Conservation (phyloP, 2,113 vertebrate genomes). For the Halichoerus grypus region DNA sequence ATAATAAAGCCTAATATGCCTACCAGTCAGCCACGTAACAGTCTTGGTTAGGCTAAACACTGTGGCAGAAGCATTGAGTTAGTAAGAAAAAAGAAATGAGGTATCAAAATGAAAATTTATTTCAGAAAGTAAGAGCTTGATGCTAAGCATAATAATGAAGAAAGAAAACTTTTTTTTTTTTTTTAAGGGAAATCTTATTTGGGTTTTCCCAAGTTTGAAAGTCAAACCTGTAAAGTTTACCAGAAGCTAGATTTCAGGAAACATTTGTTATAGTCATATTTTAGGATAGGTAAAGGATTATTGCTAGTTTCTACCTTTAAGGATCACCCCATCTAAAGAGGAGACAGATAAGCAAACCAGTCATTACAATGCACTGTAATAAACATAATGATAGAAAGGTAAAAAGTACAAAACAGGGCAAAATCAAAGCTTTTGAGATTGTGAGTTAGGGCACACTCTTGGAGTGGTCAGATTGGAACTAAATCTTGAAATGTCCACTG, state of each 20-base stretch:
- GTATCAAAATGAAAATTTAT: constrained; percentile 19
- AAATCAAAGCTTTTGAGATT: not conserved
- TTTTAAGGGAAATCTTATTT: not conserved
- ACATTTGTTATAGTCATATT: not conserved
- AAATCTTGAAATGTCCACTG: not conserved
- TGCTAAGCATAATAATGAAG: not conserved
- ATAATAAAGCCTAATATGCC: constrained; percentile 18
- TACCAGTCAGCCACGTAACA: not conserved
- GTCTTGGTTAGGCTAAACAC: not conserved
- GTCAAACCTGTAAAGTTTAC: not conserved
- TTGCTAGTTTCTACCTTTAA: not conserved
- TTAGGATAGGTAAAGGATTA: not conserved
- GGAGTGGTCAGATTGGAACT: not conserved
- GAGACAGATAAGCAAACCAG: not conserved
- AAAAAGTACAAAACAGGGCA: not conserved
- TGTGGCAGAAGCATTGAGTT: not conserved
- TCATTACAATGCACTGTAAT: not conserved
- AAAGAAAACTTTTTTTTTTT: not conserved
- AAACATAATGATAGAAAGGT: not conserved
- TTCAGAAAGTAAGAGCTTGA: constrained; percentile 4
- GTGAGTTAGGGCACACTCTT: not conserved
- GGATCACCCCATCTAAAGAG: not conserved
- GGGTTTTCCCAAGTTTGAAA: not conserved
- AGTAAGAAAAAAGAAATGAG: not conserved
- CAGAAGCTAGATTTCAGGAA: constrained; percentile 13